These are phyloP conservation scores for Geopemphigus sp. DNA, from an alignment of 1,140 invertebrate species.

Conservation along the genomic window DNA sequence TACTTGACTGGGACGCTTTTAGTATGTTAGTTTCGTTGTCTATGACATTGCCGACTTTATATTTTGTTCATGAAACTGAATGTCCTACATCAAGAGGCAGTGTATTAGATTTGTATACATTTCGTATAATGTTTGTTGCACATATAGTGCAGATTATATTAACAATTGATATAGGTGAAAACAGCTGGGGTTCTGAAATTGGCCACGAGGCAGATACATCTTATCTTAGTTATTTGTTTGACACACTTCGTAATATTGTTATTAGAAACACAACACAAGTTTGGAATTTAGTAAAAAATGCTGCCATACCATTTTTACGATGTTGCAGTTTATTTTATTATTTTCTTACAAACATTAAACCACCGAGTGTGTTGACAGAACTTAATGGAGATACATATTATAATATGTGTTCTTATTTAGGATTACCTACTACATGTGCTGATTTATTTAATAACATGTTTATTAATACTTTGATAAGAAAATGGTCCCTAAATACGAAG, in stretches of 20 bases:
- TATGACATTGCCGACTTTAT: slow-evolving; percentile 71
- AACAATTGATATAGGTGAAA: slow-evolving; percentile 54
- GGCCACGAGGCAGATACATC: slow-evolving; percentile 40
- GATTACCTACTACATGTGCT: slow-evolving; percentile 66
- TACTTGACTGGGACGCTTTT: slow-evolving; percentile 84
- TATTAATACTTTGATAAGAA: slow-evolving; percentile 58
- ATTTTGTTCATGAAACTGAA: slow-evolving; percentile 57
- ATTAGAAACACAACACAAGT: slow-evolving; percentile 56
- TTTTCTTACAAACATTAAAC: slow-evolving; percentile 79
- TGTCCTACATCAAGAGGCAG: slow-evolving; percentile 61
- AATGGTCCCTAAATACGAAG: slow-evolving; percentile 62
- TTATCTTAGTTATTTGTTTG: not conserved
- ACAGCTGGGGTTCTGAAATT: slow-evolving; percentile 55
- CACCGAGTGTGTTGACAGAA: slow-evolving; percentile 67
- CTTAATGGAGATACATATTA: slow-evolving; percentile 72
- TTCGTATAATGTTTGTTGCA: slow-evolving; percentile 70
- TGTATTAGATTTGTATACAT: slow-evolving; percentile 67
- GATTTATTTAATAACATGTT: slow-evolving; percentile 61
- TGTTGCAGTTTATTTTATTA: slow-evolving; percentile 87
- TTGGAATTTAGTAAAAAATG: slow-evolving; percentile 64
- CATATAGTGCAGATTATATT: slow-evolving; percentile 78
- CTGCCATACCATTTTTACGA: slow-evolving; percentile 77
- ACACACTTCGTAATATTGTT: slow-evolving; percentile 1
- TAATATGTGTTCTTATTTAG: slow-evolving; percentile 81
- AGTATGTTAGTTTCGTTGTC: slow-evolving; percentile 74